These are phyloP conservation scores for Oriolus oriolus DNA, from an alignment of 2,113 vertebrate genomes.

Conservation along the genomic window DNA sequence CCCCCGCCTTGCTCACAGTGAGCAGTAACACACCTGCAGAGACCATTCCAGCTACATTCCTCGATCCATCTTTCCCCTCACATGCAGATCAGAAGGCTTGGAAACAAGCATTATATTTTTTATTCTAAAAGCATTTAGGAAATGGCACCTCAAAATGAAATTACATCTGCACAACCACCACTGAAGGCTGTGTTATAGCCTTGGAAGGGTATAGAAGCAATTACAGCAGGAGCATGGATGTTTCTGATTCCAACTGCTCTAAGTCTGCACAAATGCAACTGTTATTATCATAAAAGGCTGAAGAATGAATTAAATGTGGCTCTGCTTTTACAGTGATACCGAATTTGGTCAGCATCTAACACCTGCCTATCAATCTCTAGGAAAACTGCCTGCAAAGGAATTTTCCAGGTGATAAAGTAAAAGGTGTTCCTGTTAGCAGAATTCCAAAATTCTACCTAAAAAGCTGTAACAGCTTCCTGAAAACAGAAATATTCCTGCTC, in stretches of 20 bases:
- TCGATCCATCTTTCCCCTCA: neutral
- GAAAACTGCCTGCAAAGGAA: neutral
- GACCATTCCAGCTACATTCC: neutral
- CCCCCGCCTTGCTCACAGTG: rapidly evolving
- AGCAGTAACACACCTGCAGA: neutral
- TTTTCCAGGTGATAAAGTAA: neutral
- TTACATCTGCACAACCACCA: neutral
- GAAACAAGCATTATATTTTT: neutral
- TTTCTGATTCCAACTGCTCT: neutral
- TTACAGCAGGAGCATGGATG: neutral
- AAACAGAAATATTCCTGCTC: neutral
- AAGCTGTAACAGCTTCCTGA: neutral
- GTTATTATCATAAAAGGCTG: neutral
- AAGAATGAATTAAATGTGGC: neutral
- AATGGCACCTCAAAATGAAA: neutral
- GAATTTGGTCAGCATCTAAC: neutral
- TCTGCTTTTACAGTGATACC: neutral
- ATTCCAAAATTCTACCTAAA: neutral
- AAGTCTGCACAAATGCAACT: neutral
- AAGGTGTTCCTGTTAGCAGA: neutral
- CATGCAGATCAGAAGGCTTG: neutral
- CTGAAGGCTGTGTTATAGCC: neutral
- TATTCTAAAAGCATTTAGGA: neutral
- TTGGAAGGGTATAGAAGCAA: neutral
- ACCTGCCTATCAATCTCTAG: neutral